phyloP scores from a whole-genome alignment of 1,140 invertebrate species.

The Argopecten irradians region DNA sequence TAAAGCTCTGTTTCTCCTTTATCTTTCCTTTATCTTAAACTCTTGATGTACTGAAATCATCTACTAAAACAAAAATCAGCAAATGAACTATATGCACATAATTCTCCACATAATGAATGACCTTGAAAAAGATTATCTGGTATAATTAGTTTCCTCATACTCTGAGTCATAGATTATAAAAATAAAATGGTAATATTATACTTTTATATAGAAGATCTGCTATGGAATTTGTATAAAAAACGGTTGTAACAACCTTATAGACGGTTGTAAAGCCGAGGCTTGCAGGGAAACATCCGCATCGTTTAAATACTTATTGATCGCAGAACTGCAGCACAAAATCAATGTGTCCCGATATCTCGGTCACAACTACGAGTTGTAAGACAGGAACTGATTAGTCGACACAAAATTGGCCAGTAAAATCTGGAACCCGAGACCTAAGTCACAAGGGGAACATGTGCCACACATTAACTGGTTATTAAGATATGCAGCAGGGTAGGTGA shows the following conservation, averaged over 20 bases:
- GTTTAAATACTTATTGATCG: constrained; percentile 6
- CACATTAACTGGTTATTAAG: neutral
- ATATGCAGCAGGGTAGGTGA: neutral
- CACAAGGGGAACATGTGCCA: neutral
- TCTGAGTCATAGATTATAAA: neutral
- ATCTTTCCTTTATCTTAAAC: no score
- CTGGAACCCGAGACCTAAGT: neutral
- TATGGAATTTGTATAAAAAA: neutral
- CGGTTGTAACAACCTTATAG: neutral
- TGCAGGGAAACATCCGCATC: neutral
- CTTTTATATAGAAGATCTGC: neutral
- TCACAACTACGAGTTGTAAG: constrained; percentile 16
- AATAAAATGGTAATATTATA: neutral
- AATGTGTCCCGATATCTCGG: neutral
- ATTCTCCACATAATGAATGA: neutral
- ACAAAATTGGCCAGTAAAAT: neutral
- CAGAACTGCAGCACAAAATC: neutral
- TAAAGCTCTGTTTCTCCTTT: no score
- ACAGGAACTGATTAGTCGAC: neutral
- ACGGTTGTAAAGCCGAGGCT: neutral
- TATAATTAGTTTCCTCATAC: no score
- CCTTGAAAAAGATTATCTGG: neutral
- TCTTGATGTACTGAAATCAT: no score
- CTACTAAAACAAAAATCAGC: no score
- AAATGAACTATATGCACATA: no score